Percentiles rank a stretch among this genome's conserved stretches.
These are phyloP conservation scores for Hyles euphorbiae DNA, from an alignment of 1,140 invertebrate species.

Conservation along the genomic window DNA sequence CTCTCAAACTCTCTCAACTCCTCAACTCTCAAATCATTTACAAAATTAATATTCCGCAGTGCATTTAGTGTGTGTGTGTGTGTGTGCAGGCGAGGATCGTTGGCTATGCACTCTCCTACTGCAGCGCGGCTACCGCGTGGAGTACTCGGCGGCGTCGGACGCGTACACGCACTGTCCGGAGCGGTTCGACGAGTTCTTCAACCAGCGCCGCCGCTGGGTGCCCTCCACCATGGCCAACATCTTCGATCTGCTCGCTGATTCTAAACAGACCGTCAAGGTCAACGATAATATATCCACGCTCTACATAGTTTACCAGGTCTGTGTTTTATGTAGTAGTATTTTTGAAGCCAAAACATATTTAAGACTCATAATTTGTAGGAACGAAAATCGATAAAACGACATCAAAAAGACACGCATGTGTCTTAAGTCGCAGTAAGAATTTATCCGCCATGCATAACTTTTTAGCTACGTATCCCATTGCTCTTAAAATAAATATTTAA, in stretches of 20 bases:
- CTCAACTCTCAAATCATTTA: no score
- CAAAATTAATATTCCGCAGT: no score
- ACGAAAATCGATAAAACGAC: not conserved
- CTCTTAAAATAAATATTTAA: no score
- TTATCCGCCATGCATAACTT: no score
- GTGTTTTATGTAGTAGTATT: not conserved
- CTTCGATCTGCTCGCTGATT: conserved; percentile 92
- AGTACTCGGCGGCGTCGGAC: conserved; percentile 98
- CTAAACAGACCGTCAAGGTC: conserved; percentile 92
- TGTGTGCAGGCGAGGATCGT: conserved; percentile 85
- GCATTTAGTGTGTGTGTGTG: not conserved
- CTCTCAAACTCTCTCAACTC: no score
- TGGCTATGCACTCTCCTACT: conserved; percentile 96
- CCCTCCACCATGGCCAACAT: conserved; percentile 98
- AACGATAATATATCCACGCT: conserved; percentile 97
- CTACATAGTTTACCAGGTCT: conserved; percentile 94
- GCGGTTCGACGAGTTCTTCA: conserved; percentile 97
- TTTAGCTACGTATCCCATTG: no score
- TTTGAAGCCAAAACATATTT: no score
- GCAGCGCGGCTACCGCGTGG: conserved; percentile 97
- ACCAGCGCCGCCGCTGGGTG: conserved; percentile 96
- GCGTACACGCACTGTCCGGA: conserved; percentile 98
- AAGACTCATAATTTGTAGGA: no score
- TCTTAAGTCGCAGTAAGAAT: no score
- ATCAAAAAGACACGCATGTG: no score